These are phyloP conservation scores for Cryptoprocta ferox DNA, from an alignment of 2,797 vertebrate species.

Conservation along the genomic window DNA sequence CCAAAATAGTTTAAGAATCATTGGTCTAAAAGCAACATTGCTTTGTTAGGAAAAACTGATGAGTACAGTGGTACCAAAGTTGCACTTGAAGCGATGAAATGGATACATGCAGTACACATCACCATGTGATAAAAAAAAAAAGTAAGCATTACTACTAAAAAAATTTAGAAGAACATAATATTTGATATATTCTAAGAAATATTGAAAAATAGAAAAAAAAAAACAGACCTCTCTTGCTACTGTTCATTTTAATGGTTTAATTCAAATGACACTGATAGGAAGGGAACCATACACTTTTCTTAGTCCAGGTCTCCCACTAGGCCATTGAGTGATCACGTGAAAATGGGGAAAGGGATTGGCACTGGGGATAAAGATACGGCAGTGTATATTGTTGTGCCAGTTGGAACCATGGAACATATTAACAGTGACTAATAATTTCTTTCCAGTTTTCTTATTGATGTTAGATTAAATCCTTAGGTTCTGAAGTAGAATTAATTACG, in stretches of 20 bases:
- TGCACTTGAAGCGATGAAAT: not conserved
- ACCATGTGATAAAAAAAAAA: not conserved
- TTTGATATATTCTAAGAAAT: not conserved
- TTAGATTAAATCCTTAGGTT: conserved; percentile 30
- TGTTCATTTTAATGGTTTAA: not conserved
- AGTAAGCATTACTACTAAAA: not conserved
- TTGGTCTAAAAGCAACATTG: conserved; percentile 53
- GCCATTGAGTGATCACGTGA: not conserved
- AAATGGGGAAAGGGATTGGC: not conserved
- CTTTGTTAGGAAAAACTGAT: conserved; percentile 55
- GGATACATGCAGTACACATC: not conserved
- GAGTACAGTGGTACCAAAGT: not conserved
- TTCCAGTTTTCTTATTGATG: not conserved
- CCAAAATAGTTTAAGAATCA: conserved; percentile 29
- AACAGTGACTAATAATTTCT: not conserved
- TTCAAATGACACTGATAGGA: not conserved
- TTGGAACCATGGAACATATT: not conserved
- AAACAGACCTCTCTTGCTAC: not conserved
- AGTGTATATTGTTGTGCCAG: not conserved
- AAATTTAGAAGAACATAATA: not conserved
- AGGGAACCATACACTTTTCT: not conserved
- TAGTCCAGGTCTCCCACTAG: not conserved
- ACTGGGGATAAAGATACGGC: not conserved
- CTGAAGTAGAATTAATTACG: not conserved
- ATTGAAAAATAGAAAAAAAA: not conserved